phyloP scores from a whole-genome alignment of 2,797 vertebrate species.

The Bovichtus diacanthus region DNA sequence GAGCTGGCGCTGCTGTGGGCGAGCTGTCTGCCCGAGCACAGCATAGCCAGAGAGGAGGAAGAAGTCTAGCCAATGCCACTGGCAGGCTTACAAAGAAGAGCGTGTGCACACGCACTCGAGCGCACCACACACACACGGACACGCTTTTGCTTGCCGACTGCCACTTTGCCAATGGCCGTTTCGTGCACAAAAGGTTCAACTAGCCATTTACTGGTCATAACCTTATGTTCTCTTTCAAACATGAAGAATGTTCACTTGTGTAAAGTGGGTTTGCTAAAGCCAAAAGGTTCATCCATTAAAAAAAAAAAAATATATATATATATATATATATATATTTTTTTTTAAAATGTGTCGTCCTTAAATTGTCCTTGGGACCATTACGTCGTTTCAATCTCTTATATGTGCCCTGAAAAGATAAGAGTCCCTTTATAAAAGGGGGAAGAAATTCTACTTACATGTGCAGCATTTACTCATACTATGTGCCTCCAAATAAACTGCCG shows the following conservation, averaged over 20 bases:
- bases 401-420: slow-evolving; percentile 5
- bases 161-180: slow-evolving; percentile 32
- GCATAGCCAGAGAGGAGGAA: slow-evolving; percentile 56
- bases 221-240: slow-evolving; percentile 26
- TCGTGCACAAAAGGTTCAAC: slow-evolving; percentile 26
- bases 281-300: not conserved
- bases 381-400: not conserved
- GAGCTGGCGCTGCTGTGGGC: slow-evolving; percentile 71
- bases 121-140: not conserved
- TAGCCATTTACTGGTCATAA: slow-evolving; percentile 23
- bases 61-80: slow-evolving; percentile 60
- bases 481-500: not conserved
- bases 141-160: slow-evolving; percentile 9
- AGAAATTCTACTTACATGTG: not conserved
- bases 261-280: not conserved
- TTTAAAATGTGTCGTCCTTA: not conserved
- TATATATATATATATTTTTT: no score
- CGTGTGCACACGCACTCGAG: not conserved
- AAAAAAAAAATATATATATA: not conserved
- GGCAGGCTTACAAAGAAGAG: slow-evolving; percentile 51
- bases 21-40: slow-evolving; percentile 65
- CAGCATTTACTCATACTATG: not conserved
- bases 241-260: slow-evolving; percentile 28
- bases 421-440: not conserved
- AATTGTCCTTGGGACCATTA: slow-evolving; percentile 12